Evolutionary conservation across 2,888 invertebrate species (phyloP), one percentile per base, ranked within the genome.

Genomic region (Drosophila hawaiiensis): DNA sequence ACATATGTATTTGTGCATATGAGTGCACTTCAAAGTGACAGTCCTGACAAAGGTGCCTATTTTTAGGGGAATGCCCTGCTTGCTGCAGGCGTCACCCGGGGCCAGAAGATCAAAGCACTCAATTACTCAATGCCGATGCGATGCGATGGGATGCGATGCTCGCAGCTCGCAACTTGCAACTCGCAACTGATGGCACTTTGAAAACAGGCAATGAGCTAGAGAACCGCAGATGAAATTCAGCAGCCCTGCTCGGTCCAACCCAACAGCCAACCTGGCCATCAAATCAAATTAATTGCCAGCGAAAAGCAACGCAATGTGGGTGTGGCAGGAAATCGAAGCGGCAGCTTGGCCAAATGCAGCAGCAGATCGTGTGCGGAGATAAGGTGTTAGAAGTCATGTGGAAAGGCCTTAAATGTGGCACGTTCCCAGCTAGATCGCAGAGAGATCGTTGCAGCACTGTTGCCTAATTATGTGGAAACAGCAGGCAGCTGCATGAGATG

Each of bases 171-270:
- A 78, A 43, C 49, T 49, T 19, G n/a, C 56, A 31, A 22, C 47
- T 74, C 14, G 73, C 54, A 78, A 31, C 58, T 25, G 78, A 62
- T 73, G 83, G 47, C 80, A 78, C 88, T 85, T 83, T 89, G 83
- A 84, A 86, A 86, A 76, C 84, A 81, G 89, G 84, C 89, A 86
- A 86, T 86, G 86, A 86, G 87, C 84, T 89, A 86, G 81, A 86
- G 86, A 86, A 70, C 86, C 86, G 84, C 78, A 64, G 65, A 53
- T 28, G 29, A 35, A 54, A 43, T 28, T 55, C 68, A 54, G 37
- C 41, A 60, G 47, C 53, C 60, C 56, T 28, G 37, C 28, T 56
- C 14, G 5, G 10, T 2, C 25, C 33, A 10, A 52, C 47, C 67
- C 54, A 33, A 31, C 31, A 47, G 47, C 59, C 35, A 60, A 61